These are phyloP conservation scores for Sinelater perroti DNA, from an alignment of 2,888 invertebrate species.

Conservation along the genomic window DNA sequence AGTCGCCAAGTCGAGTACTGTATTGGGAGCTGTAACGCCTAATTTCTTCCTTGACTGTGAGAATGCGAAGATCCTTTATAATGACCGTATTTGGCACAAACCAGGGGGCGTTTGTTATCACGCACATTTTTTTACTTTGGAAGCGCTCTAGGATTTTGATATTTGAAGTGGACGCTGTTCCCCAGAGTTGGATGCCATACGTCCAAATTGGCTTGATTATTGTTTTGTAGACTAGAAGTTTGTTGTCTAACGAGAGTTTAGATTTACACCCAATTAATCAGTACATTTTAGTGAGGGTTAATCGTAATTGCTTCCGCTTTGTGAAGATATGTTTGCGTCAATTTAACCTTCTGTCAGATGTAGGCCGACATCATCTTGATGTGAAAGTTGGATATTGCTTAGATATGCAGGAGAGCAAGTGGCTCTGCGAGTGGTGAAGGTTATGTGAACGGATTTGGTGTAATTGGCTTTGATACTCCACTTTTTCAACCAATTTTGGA, in stretches of 20 bases:
- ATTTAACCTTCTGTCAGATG: constrained; percentile 21
- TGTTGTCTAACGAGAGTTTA: constrained; percentile 18
- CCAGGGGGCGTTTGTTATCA: constrained; percentile 30
- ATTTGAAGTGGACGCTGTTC: constrained; percentile 13
- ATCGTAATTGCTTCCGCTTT: constrained; percentile 17
- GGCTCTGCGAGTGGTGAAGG: constrained; percentile 36
- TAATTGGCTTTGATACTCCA: constrained; percentile 40
- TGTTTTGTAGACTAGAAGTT: constrained; percentile 19
- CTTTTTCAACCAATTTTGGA: constrained; percentile 34
- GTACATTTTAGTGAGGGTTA: constrained; percentile 13
- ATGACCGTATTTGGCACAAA: constrained; percentile 15
- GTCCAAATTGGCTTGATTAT: constrained; percentile 24
- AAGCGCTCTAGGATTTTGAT: constrained; percentile 29
- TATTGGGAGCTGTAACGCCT: too few relatives aligned
- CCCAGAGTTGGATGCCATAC: constrained; percentile 21
- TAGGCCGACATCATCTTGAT: constrained; percentile 14
- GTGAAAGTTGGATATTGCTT: constrained; percentile 21
- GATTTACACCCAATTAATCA: constrained; percentile 21
- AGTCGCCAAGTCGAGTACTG: too few relatives aligned
- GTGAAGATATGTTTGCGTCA: constrained; percentile 21
- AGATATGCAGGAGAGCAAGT: constrained; percentile 30
- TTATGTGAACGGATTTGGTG: constrained; percentile 38
- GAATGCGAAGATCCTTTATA: too few relatives aligned
- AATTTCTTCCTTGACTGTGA: too few relatives aligned
- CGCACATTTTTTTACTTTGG: constrained; percentile 18